phyloP scores from a whole-genome alignment of 2,888 invertebrate genomes.

The Venustoraphidia nigricollis region DNA sequence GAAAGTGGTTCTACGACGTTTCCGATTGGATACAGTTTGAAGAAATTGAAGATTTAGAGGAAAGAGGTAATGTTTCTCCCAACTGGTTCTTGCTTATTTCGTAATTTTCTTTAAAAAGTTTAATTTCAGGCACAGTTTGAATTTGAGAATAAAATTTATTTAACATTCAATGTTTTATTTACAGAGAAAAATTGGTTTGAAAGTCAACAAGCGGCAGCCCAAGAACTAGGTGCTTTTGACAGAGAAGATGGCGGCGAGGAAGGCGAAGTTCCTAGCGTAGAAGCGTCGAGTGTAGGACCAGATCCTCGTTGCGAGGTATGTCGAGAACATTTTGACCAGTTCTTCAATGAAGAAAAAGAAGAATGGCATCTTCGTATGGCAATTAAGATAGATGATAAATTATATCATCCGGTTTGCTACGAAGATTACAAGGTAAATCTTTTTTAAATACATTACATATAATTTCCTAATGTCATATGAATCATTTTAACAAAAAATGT shows the following conservation, averaged over 20 bases:
- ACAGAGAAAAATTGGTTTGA: conserved; percentile 81
- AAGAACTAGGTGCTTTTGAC: conserved; percentile 36
- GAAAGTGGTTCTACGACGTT: conserved; percentile 82
- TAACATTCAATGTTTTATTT: conserved; percentile 13
- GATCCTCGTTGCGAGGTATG: conserved; percentile 73
- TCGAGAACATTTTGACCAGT: conserved; percentile 84
- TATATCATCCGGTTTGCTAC: conserved; percentile 82
- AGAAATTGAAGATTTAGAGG: conserved; percentile 83
- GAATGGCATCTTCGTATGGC: conserved; percentile 92
- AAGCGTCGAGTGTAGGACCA: conserved; percentile 47
- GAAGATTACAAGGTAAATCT: conserved; percentile 63
- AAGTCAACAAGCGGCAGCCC: conserved; percentile 40
- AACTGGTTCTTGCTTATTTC: not conserved
- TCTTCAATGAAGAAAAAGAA: conserved; percentile 93
- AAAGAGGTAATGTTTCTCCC: conserved; percentile 44
- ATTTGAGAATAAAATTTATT: conserved; percentile 1
- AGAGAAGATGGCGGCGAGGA: conserved; percentile 39
- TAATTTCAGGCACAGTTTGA: not conserved
- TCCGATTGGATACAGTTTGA: conserved; percentile 90
- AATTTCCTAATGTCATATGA: too few species aligned
- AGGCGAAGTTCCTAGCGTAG: conserved; percentile 51
- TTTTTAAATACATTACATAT: not conserved
- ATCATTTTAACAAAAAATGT: too few species aligned
- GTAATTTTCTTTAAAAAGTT: not conserved
- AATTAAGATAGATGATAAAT: conserved; percentile 52